phyloP scores from a whole-genome alignment of 2,888 invertebrate genomes.

The Tetragnatha montana region DNA sequence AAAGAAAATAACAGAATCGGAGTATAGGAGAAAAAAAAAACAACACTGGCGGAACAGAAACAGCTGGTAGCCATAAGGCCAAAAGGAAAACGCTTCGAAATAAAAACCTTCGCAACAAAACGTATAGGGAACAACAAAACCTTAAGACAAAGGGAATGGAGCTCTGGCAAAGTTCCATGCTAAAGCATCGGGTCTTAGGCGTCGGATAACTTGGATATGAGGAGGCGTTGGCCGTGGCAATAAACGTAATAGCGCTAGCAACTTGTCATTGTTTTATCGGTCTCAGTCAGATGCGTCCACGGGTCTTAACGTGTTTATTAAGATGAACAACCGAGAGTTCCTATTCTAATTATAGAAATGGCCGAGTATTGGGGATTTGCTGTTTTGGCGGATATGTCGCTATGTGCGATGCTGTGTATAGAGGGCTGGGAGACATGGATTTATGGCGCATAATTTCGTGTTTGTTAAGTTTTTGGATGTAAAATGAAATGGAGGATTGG shows the following conservation, averaged over 20 bases:
- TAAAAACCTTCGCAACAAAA: conserved; percentile 41
- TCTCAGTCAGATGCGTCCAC: conserved; percentile 29
- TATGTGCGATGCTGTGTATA: not conserved
- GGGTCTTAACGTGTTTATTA: conserved; percentile 45
- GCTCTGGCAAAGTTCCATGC: conserved; percentile 62
- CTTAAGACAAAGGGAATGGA: conserved; percentile 10
- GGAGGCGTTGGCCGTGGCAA: conserved; percentile 40
- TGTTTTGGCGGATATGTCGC: not conserved
- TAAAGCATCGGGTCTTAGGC: conserved; percentile 34
- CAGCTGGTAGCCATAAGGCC: conserved; percentile 63
- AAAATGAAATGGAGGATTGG: too few relatives aligned
- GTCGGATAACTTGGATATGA: conserved; percentile 44
- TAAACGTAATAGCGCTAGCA: conserved; percentile 56
- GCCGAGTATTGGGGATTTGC: not conserved
- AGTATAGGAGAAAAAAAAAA: conserved; percentile 9
- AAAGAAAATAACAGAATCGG: conserved; percentile 37
- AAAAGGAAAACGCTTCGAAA: not conserved
- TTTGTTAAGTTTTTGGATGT: not conserved
- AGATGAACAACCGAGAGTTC: conserved; percentile 43
- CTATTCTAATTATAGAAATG: conserved; percentile 3
- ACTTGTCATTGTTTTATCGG: conserved; percentile 68
- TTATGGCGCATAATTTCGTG: not conserved
- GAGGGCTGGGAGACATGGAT: not conserved
- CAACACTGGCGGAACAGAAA: conserved; percentile 61
- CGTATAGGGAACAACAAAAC: conserved; percentile 44